Conservation (phyloP, 2,113 vertebrate genomes). For the Pholis gunnellus region DNA sequence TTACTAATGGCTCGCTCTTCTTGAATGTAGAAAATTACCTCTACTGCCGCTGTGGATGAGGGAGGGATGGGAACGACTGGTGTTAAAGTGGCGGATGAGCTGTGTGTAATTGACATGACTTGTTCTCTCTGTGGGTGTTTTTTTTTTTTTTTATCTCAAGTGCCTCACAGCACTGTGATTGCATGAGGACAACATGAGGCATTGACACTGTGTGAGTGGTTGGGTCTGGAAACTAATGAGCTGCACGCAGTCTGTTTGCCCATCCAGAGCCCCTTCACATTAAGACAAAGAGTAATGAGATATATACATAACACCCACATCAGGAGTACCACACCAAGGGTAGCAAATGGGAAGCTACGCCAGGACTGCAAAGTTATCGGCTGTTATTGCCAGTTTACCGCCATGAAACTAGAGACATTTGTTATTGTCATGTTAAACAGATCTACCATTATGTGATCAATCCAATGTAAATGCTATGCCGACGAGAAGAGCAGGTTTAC, state of each 20-base stretch:
- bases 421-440: background rate
- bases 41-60: background rate
- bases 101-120: constrained; percentile 11
- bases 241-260: background rate
- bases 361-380: background rate
- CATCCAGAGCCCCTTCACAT: background rate
- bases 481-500: background rate
- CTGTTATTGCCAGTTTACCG: background rate
- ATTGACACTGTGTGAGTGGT: background rate
- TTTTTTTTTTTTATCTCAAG: background rate
- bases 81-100: constrained; percentile 16
- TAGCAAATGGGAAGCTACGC: background rate
- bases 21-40: background rate
- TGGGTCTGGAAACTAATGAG: constrained; percentile 8
- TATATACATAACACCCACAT: background rate
- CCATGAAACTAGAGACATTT: background rate
- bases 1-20: constrained; percentile 22
- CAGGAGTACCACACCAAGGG: background rate
- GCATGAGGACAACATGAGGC: background rate
- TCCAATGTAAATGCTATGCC: background rate
- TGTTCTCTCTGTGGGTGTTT: constrained; percentile 2
- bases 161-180: background rate
- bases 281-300: background rate
- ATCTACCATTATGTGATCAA: background rate
- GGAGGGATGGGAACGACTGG: background rate